Base-by-base conservation (phyloP, 1,140 invertebrate species). In the Chrysoperla carnea region DNA sequence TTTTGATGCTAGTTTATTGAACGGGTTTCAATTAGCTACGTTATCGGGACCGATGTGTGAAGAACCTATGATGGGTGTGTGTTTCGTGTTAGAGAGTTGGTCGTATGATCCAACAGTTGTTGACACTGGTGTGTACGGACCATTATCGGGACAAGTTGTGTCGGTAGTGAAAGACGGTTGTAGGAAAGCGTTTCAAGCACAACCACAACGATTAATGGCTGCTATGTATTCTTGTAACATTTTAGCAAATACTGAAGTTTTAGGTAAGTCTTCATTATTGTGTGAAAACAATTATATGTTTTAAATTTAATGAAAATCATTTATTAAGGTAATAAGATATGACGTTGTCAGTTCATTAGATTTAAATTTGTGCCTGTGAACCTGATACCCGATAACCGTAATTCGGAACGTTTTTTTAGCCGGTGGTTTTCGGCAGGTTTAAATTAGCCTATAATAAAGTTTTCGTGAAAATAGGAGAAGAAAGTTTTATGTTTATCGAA, bases 201-300 rank as follows among this genome's bases (percentile, higher is more conserved):
- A 91, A 57, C 80, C 86, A 6, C 89, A 92, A 56, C 69, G 95
- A 44, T 59, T 99, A 4, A 88, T 97, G 67, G 85, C 84, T 8
- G 92, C 95, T 1, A 97, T 98, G 90, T 99, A 96, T 59, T 84
- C 77, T 29, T 97, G 92, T 62, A 82, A 76, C 51, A 91, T 99
- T 46, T 75, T 88, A 53, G 90, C 91, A 8, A 90, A 87, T 49
- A 80, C 85, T 2, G 88, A 93, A 63, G 87, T 92, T 48, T 69
- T 99, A 53, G 93, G 90, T 87, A 63, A 81, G 82, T 33, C 31
- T 33, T 33, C 6, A 11, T 23, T 3, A 23, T 23, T 23, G 5
- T 23, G 17, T 23, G 17, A 23, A 23, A 23, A n/a, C n/a, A n/a
- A n/a, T n/a, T n/a, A n/a, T n/a, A n/a, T n/a, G n/a, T n/a, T n/a